These are phyloP conservation scores for Cenopis cana DNA, from an alignment of 2,888 invertebrate species.

Conservation along the genomic window DNA sequence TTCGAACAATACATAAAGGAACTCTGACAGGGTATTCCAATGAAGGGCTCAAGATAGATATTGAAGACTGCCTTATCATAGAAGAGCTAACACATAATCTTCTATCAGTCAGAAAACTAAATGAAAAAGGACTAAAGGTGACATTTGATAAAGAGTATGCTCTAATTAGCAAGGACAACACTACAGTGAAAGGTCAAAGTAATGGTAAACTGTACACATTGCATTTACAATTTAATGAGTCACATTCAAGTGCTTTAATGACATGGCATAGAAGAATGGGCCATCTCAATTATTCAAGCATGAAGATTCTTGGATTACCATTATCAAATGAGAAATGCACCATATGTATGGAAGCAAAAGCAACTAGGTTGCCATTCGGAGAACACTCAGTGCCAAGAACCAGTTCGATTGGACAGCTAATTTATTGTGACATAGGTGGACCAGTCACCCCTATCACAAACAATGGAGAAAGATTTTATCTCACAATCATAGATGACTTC, in stretches of 20 bases:
- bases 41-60: background rate
- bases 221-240: conserved; percentile 22
- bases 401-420: background rate
- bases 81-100: background rate
- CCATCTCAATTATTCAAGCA: background rate
- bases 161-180: background rate
- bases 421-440: background rate
- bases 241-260: background rate
- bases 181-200: background rate
- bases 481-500: background rate
- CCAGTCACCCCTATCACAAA: background rate
- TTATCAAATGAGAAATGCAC: background rate
- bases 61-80: background rate
- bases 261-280: conserved; percentile 11
- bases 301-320: background rate
- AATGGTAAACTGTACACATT: background rate
- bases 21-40: background rate
- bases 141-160: background rate
- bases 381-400: background rate
- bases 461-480: background rate
- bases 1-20: background rate
- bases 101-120: background rate
- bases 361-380: background rate
- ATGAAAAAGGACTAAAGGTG: too few species aligned
- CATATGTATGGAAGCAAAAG: background rate